Base-by-base conservation (phyloP, 1,140 invertebrate species). In the Saccostrea echinata region DNA sequence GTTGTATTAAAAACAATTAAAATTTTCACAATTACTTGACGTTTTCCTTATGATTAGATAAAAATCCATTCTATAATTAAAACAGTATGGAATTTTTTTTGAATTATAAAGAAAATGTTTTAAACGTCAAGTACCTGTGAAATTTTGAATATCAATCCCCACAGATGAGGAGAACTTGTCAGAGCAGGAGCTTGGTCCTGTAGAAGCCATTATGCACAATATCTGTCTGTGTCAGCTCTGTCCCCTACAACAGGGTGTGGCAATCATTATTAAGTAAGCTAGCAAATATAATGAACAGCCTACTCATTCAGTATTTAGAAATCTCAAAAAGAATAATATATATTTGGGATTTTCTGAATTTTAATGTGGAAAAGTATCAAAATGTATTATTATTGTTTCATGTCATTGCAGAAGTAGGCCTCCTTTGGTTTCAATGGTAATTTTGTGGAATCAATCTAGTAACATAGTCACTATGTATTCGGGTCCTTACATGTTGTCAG, bases 221-320 rank as follows among this genome's bases (percentile, higher is more conserved):
- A 88, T 88, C 89, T 87, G 86, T 13, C 30, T 85, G 3, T 80
- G 86, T 85, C 43, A 83, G 33, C 21, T 91, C 9, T 76, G 88
- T 53, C 86, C 90, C 33, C 21, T 89, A n/a, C 52, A 35, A n/a
- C 84, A 84, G 68, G 90, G 90, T 1, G n/a, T 91, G 12, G 81
- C 84, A 30, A 86, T 91, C 55, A 84, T 89, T 11, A 82, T 89
- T 35, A 89, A 85, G 90, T 89, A 88, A 61, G 68, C 0, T 8
- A 61, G 55, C 13, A 18, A 43, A 43, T 4, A 43, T 3, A 43
- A 9, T 43, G 43, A 2, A 6, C 6, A 6, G 4, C 6, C 43
- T 9, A 43, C 43, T 43, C 4, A 43, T 1, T 43, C 43, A 43
- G 0, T 43, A 6, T 8, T 43, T 43, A 43, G 4, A 43, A 43